Conservation (phyloP, 2,797 vertebrate genomes). For the Otolemur crassicaudatus region DNA sequence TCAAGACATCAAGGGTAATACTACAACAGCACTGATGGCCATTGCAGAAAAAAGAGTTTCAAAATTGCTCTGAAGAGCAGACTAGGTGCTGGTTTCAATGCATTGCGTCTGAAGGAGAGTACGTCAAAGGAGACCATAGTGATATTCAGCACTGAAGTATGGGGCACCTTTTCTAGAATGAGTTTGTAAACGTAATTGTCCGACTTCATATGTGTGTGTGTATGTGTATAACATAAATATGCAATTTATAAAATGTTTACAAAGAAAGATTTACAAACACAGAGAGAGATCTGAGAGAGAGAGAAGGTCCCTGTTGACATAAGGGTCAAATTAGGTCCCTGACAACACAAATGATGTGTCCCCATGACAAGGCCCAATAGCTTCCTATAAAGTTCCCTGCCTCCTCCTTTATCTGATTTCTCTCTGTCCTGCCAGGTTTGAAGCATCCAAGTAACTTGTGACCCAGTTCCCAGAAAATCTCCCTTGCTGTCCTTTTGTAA, state of each 20-base stretch:
- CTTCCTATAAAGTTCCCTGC: slow-evolving; percentile 42
- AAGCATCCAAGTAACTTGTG: slow-evolving; percentile 65
- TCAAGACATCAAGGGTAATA: no score
- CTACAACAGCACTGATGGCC: no score
- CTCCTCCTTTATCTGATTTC: slow-evolving; percentile 28
- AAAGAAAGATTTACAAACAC: not conserved
- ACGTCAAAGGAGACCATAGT: no score
- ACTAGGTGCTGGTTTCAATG: no score
- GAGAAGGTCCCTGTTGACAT: not conserved
- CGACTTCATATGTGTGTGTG: no score
- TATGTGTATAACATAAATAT: not conserved
- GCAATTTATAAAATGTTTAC: not conserved
- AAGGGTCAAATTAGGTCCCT: not conserved
- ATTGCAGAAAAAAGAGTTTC: no score
- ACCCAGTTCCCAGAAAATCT: slow-evolving; percentile 83
- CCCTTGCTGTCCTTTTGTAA: slow-evolving; percentile 64
- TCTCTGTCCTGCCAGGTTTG: slow-evolving; percentile 66
- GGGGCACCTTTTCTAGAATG: no score
- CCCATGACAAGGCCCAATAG: not conserved
- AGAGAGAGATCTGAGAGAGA: not conserved
- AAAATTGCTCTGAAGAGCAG: no score
- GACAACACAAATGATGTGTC: not conserved
- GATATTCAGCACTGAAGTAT: no score
- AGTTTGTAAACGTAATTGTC: no score
- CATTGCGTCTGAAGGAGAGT: no score